These are phyloP conservation scores for Lithobates sylvaticus DNA, from an alignment of 2,797 vertebrate species.

Conservation along the genomic window DNA sequence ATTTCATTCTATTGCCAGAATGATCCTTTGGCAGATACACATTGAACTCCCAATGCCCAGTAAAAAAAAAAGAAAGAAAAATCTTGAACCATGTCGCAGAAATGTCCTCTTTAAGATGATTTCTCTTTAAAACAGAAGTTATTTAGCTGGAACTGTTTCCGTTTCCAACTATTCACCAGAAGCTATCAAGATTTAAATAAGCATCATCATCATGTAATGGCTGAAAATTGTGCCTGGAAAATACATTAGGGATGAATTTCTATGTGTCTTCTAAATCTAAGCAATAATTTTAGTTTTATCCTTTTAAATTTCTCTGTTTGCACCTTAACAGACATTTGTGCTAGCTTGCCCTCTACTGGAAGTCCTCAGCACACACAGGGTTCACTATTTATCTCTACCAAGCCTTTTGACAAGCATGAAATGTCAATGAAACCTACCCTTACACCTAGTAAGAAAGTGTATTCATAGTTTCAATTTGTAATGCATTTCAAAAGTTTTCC, in stretches of 20 bases:
- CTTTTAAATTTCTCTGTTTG: not conserved
- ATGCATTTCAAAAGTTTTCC: too few species aligned
- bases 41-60: slow-evolving; percentile 19
- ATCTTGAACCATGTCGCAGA: not conserved
- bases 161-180: not conserved
- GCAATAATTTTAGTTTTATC: not conserved
- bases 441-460: too few species aligned
- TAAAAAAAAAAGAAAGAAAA: not conserved
- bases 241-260: not conserved
- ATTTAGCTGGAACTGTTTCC: not conserved
- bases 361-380: not conserved
- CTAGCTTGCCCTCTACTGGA: slow-evolving; percentile 12
- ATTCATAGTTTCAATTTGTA: too few species aligned
- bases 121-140: slow-evolving; percentile 4
- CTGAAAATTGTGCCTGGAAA: not conserved
- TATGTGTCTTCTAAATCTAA: not conserved
- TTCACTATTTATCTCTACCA: not conserved
- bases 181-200: not conserved
- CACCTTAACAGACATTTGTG: not conserved
- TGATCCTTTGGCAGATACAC: slow-evolving; percentile 26
- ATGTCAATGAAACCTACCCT: too few species aligned
- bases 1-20: slow-evolving; percentile 46
- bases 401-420: not conserved
- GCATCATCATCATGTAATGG: not conserved
- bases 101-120: not conserved